A percentile compares a stretch with the other conserved stretches of the same genome.
Evolutionary conservation across 2,888 invertebrate species (phyloP).

Genomic region (Noctua janthina): DNA sequence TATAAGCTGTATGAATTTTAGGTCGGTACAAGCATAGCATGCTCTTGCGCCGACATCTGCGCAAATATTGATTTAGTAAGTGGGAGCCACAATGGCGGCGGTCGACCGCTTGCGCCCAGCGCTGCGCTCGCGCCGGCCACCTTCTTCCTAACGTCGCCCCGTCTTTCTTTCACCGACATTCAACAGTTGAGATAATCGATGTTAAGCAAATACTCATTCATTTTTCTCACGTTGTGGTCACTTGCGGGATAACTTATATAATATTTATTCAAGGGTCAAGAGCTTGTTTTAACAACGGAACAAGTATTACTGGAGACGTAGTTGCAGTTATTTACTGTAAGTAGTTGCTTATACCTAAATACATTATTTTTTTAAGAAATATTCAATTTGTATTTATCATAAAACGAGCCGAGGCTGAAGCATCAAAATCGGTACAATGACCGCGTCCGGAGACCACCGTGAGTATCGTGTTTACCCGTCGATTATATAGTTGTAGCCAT

Average conservation of each 20-base stretch:
- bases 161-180: slow-evolving; percentile 74
- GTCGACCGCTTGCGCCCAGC: slow-evolving; percentile 74
- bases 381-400: slow-evolving; percentile 65
- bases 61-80: slow-evolving; percentile 91
- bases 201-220: slow-evolving; percentile 72
- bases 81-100: slow-evolving; percentile 85
- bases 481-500: slow-evolving; percentile 66
- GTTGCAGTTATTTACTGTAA: slow-evolving; percentile 36
- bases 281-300: slow-evolving; percentile 61
- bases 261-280: slow-evolving; percentile 59
- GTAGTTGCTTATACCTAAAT: slow-evolving; percentile 24
- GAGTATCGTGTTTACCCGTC: slow-evolving; percentile 67
- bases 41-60: slow-evolving; percentile 90
- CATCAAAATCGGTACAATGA: slow-evolving; percentile 76
- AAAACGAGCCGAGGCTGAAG: slow-evolving; percentile 55
- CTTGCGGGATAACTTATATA: slow-evolving; percentile 49
- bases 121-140: slow-evolving; percentile 71
- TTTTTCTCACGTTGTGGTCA: slow-evolving; percentile 71
- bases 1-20: slow-evolving; percentile 90
- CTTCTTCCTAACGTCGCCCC: slow-evolving; percentile 65
- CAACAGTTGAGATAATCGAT: slow-evolving; percentile 72
- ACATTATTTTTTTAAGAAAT: slow-evolving; percentile 53
- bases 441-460: slow-evolving; percentile 70
- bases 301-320: slow-evolving; percentile 20
- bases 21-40: slow-evolving; percentile 89